phyloP scores from a whole-genome alignment of 1,140 invertebrate genomes.

The Trichonephila clavata region DNA sequence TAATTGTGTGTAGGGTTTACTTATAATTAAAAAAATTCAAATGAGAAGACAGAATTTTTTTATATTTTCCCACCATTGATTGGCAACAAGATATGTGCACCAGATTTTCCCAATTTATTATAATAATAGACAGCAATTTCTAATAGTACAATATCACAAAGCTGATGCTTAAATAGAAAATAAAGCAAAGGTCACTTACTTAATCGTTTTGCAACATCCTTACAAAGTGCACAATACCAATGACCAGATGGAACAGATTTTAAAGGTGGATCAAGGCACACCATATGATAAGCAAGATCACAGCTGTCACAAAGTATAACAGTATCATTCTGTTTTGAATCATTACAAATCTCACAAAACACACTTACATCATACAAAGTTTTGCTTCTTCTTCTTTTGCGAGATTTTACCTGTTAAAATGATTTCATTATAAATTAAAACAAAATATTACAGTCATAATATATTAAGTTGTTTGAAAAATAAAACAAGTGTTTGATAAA shows the following conservation, averaged over 20 bases:
- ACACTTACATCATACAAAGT: conserved; percentile 34
- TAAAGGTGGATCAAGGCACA: conserved; percentile 28
- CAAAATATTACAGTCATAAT: too few species aligned
- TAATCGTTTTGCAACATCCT: not conserved
- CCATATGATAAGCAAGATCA: conserved; percentile 36
- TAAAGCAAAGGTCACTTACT: not conserved
- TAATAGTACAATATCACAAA: too few species aligned
- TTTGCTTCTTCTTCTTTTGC: not conserved
- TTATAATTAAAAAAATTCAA: too few species aligned
- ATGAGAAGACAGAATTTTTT: too few species aligned
- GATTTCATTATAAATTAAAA: not conserved
- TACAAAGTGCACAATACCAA: conserved; percentile 40
- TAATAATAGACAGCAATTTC: too few species aligned
- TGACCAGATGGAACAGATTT: not conserved
- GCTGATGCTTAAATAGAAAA: too few species aligned
- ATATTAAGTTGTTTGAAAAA: too few species aligned
- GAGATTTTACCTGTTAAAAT: conserved; percentile 10
- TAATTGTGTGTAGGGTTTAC: too few species aligned
- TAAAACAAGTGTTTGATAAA: too few species aligned
- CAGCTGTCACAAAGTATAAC: conserved; percentile 45
- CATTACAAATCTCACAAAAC: conserved; percentile 38
- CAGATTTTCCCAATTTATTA: too few species aligned
- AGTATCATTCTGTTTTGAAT: not conserved
- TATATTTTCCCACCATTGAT: too few species aligned
- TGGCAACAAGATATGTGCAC: too few species aligned